Percentiles rank a stretch among this genome's conserved stretches.
Conservation (phyloP, 1,140 invertebrate genomes). For the Scaptodrosophila lebanonensis region DNA sequence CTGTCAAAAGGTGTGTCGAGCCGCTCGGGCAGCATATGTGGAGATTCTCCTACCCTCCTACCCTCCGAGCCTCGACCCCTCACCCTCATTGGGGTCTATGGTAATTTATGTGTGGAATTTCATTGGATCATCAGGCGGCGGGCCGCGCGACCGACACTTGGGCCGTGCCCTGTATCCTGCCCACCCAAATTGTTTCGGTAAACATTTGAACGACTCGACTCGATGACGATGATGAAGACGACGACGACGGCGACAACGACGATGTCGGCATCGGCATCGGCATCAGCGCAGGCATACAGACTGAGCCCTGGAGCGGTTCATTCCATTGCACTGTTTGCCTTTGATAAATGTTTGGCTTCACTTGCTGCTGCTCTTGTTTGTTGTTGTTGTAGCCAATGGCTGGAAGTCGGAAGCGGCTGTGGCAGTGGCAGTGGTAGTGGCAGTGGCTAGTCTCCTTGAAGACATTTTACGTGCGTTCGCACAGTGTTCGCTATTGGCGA, state of each 20-base stretch:
- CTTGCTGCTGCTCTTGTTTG: background rate
- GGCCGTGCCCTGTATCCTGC: background rate
- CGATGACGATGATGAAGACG: background rate
- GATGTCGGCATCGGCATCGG: too few species aligned
- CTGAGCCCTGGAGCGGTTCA: slow-evolving; percentile 8
- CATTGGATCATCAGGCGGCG: slow-evolving; percentile 52
- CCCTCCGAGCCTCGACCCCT: background rate
- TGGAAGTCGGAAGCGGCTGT: too few species aligned
- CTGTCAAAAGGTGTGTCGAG: slow-evolving; percentile 4
- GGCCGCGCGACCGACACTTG: background rate
- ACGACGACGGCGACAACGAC: too few species aligned
- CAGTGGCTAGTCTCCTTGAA: slow-evolving; percentile 11
- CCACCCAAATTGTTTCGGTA: slow-evolving; percentile 52
- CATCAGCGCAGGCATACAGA: background rate
- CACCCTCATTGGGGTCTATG: slow-evolving; percentile 9
- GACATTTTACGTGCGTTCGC: slow-evolving; percentile 34
- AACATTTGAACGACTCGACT: slow-evolving; percentile 32
- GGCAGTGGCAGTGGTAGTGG: background rate
- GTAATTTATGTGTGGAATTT: slow-evolving; percentile 74
- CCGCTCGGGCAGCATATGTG: background rate
- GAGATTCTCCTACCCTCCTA: background rate
- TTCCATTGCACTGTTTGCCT: slow-evolving; percentile 28
- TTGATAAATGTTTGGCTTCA: slow-evolving; percentile 60
- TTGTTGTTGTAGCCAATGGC: too few species aligned
- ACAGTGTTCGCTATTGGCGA: slow-evolving; percentile 39